Conservation (phyloP, 2,888 invertebrate species). For the Lobophora halterata region DNA sequence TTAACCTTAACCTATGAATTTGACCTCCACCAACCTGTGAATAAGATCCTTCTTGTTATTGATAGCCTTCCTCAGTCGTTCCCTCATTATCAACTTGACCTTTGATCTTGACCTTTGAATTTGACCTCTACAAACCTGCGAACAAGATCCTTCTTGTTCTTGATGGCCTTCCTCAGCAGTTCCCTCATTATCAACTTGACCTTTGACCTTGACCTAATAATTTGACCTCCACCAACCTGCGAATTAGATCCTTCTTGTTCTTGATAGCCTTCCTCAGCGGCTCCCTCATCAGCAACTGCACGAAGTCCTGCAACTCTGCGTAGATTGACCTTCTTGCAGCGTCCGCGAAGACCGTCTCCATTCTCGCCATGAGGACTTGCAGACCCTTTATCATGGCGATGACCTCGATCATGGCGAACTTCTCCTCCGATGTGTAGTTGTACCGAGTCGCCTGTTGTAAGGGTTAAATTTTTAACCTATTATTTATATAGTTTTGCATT, state of each 20-base stretch:
- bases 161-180: too few relatives aligned
- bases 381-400: conserved; percentile 99
- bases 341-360: conserved; percentile 91
- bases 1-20: too few relatives aligned
- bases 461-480: too few relatives aligned
- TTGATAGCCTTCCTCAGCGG: conserved; percentile 97
- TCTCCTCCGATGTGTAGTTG: conserved; percentile 98
- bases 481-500: too few relatives aligned
- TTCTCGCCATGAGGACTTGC: conserved; percentile 97
- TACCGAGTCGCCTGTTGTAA: conserved; percentile 96
- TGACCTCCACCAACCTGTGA: too few relatives aligned
- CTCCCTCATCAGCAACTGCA: conserved; percentile 93
- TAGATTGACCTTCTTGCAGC: conserved; percentile 87
- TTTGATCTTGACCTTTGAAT: too few relatives aligned
- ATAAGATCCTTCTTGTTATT: conserved; percentile 1
- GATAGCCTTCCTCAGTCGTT: neutral
- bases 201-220: too few relatives aligned
- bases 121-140: too few relatives aligned
- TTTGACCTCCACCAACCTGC: conserved; percentile 83
- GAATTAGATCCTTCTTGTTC: conserved; percentile 97
- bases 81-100: neutral
- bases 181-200: too few relatives aligned
- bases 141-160: too few relatives aligned
- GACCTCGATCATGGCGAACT: conserved; percentile 98
- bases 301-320: conserved; percentile 97